Conservation (phyloP, 2,113 vertebrate species). For the Steatornis caripensis region DNA sequence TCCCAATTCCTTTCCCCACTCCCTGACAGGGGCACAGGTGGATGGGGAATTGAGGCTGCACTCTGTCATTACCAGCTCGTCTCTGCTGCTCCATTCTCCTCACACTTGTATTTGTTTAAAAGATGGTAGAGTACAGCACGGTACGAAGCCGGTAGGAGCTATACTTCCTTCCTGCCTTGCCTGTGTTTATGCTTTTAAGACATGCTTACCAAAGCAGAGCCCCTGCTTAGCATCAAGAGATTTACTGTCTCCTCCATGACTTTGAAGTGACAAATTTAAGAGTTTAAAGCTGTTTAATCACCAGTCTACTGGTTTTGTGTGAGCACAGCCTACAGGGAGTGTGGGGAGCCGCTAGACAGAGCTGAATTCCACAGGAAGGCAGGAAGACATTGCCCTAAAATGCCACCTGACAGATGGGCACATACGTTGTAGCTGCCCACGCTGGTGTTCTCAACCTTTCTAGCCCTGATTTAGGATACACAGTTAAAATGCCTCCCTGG, state of each 20-base stretch:
- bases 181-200: neutral
- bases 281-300: neutral
- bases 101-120: slow-evolving; percentile 3
- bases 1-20: no score
- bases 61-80: no score
- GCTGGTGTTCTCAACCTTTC: neutral
- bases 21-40: no score
- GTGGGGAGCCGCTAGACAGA: neutral
- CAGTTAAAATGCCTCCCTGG: neutral
- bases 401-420: neutral
- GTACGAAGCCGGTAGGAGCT: neutral
- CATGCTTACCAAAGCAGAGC: neutral
- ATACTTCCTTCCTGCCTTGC: neutral
- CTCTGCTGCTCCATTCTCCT: no score
- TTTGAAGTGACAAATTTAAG: neutral
- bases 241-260: neutral
- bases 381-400: neutral
- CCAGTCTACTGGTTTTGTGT: neutral
- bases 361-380: neutral
- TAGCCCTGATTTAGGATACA: neutral
- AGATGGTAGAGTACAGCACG: neutral
- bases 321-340: neutral
- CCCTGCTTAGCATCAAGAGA: neutral
- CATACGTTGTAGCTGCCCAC: neutral
- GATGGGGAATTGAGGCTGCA: no score